Conservation (phyloP, 2,113 vertebrate species). For the Pao palembangensis region DNA sequence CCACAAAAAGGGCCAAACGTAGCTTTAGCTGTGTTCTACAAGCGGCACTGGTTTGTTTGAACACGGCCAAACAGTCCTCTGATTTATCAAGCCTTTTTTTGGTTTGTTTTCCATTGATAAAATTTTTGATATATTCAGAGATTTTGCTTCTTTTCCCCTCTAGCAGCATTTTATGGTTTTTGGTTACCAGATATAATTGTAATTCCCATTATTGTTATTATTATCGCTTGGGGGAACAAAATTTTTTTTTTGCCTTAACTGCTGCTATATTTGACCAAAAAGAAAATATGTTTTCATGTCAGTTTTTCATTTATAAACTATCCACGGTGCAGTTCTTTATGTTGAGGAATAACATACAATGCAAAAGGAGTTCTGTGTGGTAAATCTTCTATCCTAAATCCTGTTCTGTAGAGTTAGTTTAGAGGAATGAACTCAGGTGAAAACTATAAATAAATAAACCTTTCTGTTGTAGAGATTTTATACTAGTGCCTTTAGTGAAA, state of each 20-base stretch:
- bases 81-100: too few species aligned
- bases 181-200: slow-evolving; percentile 65
- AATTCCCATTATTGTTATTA: neutral
- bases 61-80: too few species aligned
- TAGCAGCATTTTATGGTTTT: neutral
- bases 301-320: slow-evolving; percentile 6
- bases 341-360: slow-evolving; percentile 16
- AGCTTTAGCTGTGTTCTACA: too few species aligned
- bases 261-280: slow-evolving; percentile 58
- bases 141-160: too few species aligned
- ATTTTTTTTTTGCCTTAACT: slow-evolving; percentile 64
- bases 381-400: slow-evolving; percentile 11
- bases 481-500: slow-evolving; percentile 34
- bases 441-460: slow-evolving; percentile 32
- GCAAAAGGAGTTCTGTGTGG: slow-evolving; percentile 16
- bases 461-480: slow-evolving; percentile 54
- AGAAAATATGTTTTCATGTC: slow-evolving; percentile 23
- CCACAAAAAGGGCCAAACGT: too few species aligned
- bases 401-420: slow-evolving; percentile 20
- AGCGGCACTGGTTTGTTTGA: too few species aligned
- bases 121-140: too few species aligned
- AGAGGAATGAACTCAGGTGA: slow-evolving; percentile 39
- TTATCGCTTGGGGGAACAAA: slow-evolving; percentile 42
- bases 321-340: slow-evolving; percentile 11
- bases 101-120: too few species aligned